These are phyloP conservation scores for Jaculus jaculus DNA, from an alignment of 2,113 vertebrate species.

Conservation along the genomic window DNA sequence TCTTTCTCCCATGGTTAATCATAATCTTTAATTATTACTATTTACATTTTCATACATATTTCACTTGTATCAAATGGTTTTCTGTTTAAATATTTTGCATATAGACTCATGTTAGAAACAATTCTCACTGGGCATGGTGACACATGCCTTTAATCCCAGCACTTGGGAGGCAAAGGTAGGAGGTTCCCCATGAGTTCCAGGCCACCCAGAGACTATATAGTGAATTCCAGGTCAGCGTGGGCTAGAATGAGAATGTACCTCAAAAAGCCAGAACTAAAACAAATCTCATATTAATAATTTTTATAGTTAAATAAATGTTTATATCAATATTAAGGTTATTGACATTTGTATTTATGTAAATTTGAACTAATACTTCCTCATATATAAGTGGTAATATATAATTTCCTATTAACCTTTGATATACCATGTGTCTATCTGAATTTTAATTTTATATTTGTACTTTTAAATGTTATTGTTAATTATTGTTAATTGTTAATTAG, in stretches of 20 bases:
- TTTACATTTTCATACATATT: slow-evolving; percentile 54
- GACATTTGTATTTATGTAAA: neutral
- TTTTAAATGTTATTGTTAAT: neutral
- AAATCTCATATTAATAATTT: too few relatives aligned
- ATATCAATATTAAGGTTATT: neutral
- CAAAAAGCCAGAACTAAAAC: too few relatives aligned
- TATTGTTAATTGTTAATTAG: neutral
- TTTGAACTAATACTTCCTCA: neutral
- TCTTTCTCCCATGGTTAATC: slow-evolving; percentile 70
- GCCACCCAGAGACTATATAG: too few relatives aligned
- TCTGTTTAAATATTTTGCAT: neutral
- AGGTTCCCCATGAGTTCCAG: too few relatives aligned
- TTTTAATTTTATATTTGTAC: neutral
- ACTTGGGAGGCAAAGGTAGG: too few relatives aligned
- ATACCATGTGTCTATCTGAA: neutral
- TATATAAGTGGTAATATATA: neutral
- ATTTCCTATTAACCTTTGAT: neutral
- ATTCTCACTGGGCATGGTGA: too few relatives aligned
- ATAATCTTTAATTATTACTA: slow-evolving; percentile 55
- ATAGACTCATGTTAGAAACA: slow-evolving; percentile 29
- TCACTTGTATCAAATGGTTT: slow-evolving; percentile 39
- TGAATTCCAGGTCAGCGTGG: too few relatives aligned
- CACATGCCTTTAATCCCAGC: too few relatives aligned
- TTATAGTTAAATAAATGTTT: neutral
- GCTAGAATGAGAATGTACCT: too few relatives aligned